Percentiles rank a stretch among this genome's conserved stretches.
These are phyloP conservation scores for Clupea harengus DNA, from an alignment of 2,113 vertebrate genomes.

Conservation along the genomic window DNA sequence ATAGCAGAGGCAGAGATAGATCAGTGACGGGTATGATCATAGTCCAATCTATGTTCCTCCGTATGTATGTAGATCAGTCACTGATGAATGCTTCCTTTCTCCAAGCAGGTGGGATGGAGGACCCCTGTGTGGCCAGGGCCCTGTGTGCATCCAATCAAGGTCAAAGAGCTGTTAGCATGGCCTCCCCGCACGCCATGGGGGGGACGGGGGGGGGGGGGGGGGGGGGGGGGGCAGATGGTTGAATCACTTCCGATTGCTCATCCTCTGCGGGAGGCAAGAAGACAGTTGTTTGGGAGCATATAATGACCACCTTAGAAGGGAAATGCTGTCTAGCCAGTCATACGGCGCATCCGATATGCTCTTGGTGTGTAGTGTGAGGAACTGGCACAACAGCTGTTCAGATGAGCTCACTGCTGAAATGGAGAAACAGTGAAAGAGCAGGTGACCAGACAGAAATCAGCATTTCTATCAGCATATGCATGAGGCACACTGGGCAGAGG, in stretches of 20 bases:
- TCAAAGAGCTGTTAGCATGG: not conserved
- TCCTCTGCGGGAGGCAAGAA: constrained; percentile 5
- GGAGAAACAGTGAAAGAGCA: not conserved
- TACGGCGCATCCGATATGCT: not conserved
- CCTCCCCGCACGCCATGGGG: too few species aligned
- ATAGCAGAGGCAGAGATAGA: too few species aligned
- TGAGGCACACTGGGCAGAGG: too few species aligned
- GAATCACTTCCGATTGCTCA: constrained; percentile 44
- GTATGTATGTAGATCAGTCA: not conserved
- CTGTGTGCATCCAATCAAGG: not conserved
- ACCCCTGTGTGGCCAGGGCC: not conserved
- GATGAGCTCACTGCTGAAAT: not conserved
- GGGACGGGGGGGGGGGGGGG: too few species aligned
- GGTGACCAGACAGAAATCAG: too few species aligned
- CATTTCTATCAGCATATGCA: too few species aligned
- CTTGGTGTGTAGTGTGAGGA: not conserved
- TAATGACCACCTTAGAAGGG: not conserved
- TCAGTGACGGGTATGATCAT: too few species aligned
- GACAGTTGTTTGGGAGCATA: constrained; percentile 4
- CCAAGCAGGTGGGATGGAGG: not conserved
- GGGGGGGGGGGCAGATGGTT: not conserved
- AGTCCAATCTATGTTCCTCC: too few species aligned
- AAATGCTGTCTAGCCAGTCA: not conserved
- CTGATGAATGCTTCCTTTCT: not conserved
- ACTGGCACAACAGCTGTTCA: not conserved